Conservation (phyloP, 92 coral and sea anemone genomes). For the Pocillopora grandis region DNA sequence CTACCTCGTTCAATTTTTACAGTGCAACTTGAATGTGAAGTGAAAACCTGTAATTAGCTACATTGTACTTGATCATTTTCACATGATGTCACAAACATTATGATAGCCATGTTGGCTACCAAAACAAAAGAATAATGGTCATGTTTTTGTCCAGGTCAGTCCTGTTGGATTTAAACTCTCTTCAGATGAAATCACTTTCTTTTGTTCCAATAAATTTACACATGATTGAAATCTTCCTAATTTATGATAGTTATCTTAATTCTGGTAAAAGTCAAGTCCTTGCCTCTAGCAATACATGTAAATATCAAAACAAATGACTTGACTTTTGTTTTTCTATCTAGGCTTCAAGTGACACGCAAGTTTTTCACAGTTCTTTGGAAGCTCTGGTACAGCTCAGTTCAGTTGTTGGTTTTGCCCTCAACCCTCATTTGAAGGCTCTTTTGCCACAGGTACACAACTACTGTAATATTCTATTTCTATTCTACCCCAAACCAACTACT, state of each 20-base stretch:
- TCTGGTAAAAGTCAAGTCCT: no score
- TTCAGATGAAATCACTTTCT: no score
- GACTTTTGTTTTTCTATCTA: slow-evolving; percentile 27
- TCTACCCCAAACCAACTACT: not conserved
- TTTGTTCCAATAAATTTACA: no score
- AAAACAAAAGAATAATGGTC: not conserved
- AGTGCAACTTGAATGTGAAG: no score
- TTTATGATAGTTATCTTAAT: no score
- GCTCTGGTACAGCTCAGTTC: slow-evolving; percentile 85
- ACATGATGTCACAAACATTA: not conserved
- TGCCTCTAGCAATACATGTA: no score
- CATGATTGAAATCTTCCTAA: no score
- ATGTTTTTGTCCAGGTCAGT: not conserved
- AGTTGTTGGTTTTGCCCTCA: slow-evolving; percentile 79
- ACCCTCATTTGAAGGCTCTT: slow-evolving; percentile 83
- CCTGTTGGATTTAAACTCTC: no score
- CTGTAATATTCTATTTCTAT: not conserved
- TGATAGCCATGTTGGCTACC: not conserved
- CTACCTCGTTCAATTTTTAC: no score
- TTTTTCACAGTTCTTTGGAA: slow-evolving; percentile 78
- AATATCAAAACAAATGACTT: no score
- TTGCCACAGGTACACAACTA: slow-evolving; percentile 76
- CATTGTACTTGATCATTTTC: no score
- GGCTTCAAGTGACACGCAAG: slow-evolving; percentile 81
- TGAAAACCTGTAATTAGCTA: no score